A percentile compares a stretch with the other conserved stretches of the same genome.
Conservation (phyloP, 2,113 vertebrate species). For the Ceyx cyanopectus region DNA sequence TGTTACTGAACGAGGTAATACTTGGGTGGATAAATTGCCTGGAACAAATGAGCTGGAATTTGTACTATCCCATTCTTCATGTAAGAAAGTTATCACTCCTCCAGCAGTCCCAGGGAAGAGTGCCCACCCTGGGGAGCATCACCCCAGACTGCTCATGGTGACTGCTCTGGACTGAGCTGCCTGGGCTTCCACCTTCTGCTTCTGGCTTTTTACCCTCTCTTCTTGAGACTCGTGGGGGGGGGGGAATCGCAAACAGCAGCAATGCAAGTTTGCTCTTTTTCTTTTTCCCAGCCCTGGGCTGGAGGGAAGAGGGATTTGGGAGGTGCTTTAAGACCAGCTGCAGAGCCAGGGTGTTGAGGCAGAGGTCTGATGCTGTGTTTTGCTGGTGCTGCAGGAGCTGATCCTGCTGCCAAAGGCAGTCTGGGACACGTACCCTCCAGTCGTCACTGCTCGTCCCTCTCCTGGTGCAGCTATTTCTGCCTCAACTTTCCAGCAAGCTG, state of each 20-base stretch:
- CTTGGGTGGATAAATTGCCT: slow-evolving; percentile 61
- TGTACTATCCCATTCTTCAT: neutral
- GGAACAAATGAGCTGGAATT: slow-evolving; percentile 60
- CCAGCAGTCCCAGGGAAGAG: neutral
- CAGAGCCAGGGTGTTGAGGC: neutral
- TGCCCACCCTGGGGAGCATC: neutral
- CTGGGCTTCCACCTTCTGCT: neutral
- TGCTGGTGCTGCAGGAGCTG: neutral
- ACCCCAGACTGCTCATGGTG: neutral
- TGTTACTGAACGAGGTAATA: slow-evolving; percentile 30
- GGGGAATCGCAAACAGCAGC: neutral
- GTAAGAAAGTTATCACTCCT: slow-evolving; percentile 11
- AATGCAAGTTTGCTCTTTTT: neutral
- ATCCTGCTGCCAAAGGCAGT: neutral
- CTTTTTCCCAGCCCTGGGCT: neutral
- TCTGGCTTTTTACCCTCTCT: neutral
- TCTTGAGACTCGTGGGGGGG: rapidly evolving
- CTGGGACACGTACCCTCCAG: neutral
- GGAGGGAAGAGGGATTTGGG: neutral
- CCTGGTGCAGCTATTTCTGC: neutral
- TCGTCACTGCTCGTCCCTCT: neutral
- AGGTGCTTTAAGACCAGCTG: neutral
- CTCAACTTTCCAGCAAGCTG: slow-evolving; percentile 32
- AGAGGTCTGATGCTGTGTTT: neutral
- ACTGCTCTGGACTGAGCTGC: neutral